Base-by-base conservation (phyloP, 2,797 vertebrate species). In the Bryconaethiops microstoma region DNA sequence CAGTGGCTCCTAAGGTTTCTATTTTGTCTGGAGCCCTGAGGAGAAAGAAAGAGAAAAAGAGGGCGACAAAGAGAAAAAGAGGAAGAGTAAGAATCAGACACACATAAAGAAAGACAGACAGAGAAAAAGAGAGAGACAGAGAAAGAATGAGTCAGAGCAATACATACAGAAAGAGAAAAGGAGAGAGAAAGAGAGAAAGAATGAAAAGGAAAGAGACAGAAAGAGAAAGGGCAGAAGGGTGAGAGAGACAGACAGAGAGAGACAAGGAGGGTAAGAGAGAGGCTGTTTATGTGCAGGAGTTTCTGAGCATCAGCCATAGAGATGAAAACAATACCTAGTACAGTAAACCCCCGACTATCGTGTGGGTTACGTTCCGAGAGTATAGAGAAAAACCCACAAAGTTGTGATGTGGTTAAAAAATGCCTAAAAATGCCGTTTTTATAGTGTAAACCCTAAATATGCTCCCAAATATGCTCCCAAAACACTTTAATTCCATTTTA, bases 161-260 rank as follows among this genome's bases (percentile, higher is more conserved):
- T 19, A 52, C 25, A 63, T 2, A 63, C 2, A 7, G 45, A 65
- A 21, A 35, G 25, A 13, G 25, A 67, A 7, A 42, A 4, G 16
- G 14, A 62, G 0, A 55, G 52, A 55, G 0, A 55, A 5, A 55
- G 16, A 19, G 54, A 55, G 17, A n/a, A 5, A 5, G 4, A 67
- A 1, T 29, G 6, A 72, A 39, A 78, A 29, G 68, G 55, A 63
- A 8, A n/a, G 19, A 55, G 2, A 54, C 0, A 70, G 8, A 76
- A 19, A 79, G 21, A 87, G 1, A 60, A 25, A 80, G 17, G 55
- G 1, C 42, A 7, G 60, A 45, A 69, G 29, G 29, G 10, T 60
- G 9, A 5, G 13, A 5, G 29, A 21, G 9, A 81, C 23, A n/a
- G 1, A 55, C 9, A 42, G 5, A 79, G 23, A 79, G 65, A 71